phyloP scores from a whole-genome alignment of 2,888 invertebrate genomes.

The Pseudococcus viburni region DNA sequence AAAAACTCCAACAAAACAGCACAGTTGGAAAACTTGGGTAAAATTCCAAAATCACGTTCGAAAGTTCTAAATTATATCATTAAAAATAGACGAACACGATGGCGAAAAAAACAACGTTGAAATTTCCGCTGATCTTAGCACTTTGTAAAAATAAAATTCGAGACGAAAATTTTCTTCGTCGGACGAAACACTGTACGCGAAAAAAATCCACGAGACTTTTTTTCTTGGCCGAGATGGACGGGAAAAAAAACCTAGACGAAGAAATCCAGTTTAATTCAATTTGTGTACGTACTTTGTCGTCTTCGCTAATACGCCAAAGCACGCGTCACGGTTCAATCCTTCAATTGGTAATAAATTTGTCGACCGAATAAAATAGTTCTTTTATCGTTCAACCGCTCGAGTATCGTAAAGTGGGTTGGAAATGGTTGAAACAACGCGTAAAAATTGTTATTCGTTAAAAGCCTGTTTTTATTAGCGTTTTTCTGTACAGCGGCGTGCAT shows the following conservation, averaged over 20 bases:
- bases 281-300: conserved; percentile 6
- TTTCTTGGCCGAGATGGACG: not conserved
- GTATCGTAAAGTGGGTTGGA: conserved; percentile 40
- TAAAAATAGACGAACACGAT: not conserved
- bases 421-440: conserved; percentile 43
- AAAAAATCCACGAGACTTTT: not conserved
- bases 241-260: not conserved
- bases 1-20: not conserved
- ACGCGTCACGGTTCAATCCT: conserved; percentile 29
- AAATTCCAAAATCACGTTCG: conserved; percentile 10
- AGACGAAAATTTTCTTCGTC: not conserved
- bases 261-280: conserved; percentile 2
- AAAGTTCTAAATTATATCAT: conserved; percentile 31
- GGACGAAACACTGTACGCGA: not conserved
- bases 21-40: not conserved
- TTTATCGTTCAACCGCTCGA: conserved; percentile 41
- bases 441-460: conserved; percentile 49
- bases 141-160: not conserved
- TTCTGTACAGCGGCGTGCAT: conserved; percentile 21
- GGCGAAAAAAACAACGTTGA: not conserved
- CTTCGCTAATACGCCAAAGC: not conserved
- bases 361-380: conserved; percentile 27
- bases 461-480: conserved; percentile 42
- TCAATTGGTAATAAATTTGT: conserved; percentile 37
- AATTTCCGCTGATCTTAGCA: not conserved